A percentile compares a stretch with the other conserved stretches of the same genome.
Evolutionary conservation across 1,140 invertebrate species (phyloP).

Genomic region (Zophobas atratus): DNA sequence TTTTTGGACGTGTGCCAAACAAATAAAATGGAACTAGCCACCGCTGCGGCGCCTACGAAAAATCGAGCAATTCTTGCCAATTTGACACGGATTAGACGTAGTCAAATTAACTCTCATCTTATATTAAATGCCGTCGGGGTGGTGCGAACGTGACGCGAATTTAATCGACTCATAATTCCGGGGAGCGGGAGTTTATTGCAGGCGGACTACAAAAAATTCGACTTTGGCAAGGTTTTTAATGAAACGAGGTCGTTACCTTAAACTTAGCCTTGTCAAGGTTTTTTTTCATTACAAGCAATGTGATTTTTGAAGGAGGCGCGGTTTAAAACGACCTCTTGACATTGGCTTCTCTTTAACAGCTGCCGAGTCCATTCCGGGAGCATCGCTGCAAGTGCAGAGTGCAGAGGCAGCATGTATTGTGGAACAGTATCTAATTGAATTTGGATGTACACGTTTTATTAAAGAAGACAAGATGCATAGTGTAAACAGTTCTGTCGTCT

Average conservation of each 20-base stretch:
- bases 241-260: conserved; percentile 25
- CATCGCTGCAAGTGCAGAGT: neutral
- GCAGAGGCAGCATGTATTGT: conserved; percentile 9
- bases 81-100: conserved; percentile 10
- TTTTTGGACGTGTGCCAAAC: conserved; percentile 4
- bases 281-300: neutral
- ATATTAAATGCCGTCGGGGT: neutral
- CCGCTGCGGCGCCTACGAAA: conserved; percentile 2
- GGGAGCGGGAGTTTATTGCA: neutral
- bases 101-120: neutral
- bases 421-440: conserved; percentile 28
- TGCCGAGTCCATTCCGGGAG: conserved; percentile 24
- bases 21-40: conserved; percentile 5
- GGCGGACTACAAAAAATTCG: neutral
- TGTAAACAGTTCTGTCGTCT: conserved; percentile 23
- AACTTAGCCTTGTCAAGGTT: conserved; percentile 12
- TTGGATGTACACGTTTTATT: neutral
- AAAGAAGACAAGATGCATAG: neutral
- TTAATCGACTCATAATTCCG: neutral
- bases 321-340: neutral
- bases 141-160: conserved; percentile 17
- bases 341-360: conserved; percentile 11
- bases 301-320: neutral
- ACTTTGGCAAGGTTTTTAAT: conserved; percentile 17
- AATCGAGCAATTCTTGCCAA: neutral